These are phyloP conservation scores for Atherinomorus stipes DNA, from an alignment of 2,113 vertebrate genomes.

Conservation along the genomic window DNA sequence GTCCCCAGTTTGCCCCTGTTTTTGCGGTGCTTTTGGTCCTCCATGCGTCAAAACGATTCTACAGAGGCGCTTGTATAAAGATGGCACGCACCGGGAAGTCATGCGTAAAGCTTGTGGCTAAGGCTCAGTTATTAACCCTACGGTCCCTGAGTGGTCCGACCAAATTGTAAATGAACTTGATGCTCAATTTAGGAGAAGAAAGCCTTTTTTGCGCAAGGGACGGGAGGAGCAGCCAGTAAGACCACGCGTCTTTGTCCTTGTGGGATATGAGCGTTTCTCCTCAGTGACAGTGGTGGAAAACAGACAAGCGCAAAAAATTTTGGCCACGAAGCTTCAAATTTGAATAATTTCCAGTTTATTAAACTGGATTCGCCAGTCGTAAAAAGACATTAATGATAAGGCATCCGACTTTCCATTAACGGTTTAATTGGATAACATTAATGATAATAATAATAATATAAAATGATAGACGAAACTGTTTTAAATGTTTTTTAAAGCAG, in stretches of 20 bases:
- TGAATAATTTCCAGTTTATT: conserved; percentile 22
- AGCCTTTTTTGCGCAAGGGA: conserved; percentile 5
- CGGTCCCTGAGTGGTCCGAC: conserved; percentile 60
- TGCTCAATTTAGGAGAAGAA: conserved; percentile 20
- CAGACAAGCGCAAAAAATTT: conserved; percentile 51
- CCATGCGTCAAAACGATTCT: conserved; percentile 54
- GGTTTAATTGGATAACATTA: neutral
- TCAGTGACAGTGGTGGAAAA: conserved; percentile 67
- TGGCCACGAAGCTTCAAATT: conserved; percentile 23
- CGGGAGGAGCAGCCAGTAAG: conserved; percentile 7
- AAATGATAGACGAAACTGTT: neutral
- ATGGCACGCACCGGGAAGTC: conserved; percentile 62
- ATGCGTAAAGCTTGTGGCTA: conserved; percentile 73
- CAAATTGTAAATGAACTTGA: conserved; percentile 50
- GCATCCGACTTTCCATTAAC: neutral
- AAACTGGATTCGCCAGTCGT: conserved; percentile 3
- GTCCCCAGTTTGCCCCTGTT: conserved; percentile 25
- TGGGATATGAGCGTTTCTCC: conserved; percentile 39
- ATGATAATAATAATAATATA: conserved; percentile 4
- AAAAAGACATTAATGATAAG: conserved; percentile 40
- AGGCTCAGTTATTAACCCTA: conserved; percentile 65
- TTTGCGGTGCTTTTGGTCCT: conserved; percentile 44
- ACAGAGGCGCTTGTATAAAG: conserved; percentile 30
- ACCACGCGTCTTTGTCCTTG: conserved; percentile 48
- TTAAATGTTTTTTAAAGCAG: too few relatives aligned